Evolutionary conservation across 2,113 vertebrate species (phyloP), one percentile per base, ranked within the genome.

Genomic region (Colius striatus): DNA sequence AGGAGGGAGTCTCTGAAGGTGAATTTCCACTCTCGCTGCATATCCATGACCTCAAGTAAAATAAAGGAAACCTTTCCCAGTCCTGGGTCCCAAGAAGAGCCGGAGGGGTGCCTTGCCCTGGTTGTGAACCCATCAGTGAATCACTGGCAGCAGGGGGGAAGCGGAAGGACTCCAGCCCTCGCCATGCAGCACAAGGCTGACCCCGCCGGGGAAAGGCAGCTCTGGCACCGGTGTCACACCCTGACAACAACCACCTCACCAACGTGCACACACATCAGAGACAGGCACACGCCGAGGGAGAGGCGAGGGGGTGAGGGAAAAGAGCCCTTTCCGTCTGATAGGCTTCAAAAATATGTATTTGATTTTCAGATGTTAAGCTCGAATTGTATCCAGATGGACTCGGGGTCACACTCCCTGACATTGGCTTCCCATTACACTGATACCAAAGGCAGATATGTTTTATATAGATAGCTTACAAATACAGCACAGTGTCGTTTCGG

Each of bases 311-410:
- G 18, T 17, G n/a, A 21, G 21, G 14, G 20, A 8, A 85, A 85
- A 32, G 45, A 86, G 60, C 62, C 63, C 71, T 94, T 96, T 92
- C 82, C 95, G 90, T 87, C 94, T 89, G 87, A 96, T 94, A 93
- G 66, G n/a, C 84, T 93, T 91, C 87, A 89, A 76, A 96, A 96
- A 95, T 94, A 96, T 91, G 94, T 92, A 90, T 96, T 94, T 92
- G 94, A 96, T 97, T 97, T 96, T 97, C 95, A 96, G 96, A 96
- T 96, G 95, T 87, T 83, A 95, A 61, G 88, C 85, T 34, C 11
- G 94, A 96, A 96, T 95, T 96, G 93, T 94, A 93, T 96, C 96
- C 95, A 97, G 93, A 96, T 95, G 96, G 95, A 88, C 73, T 10
- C 5, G 3, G 72, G 95, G 96, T 96, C 96, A 90, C 92, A 62